Percentiles rank a stretch among this genome's conserved stretches.
Evolutionary conservation across 2,888 invertebrate species (phyloP).

Genomic region (Gymnoscelis rufifasciata): DNA sequence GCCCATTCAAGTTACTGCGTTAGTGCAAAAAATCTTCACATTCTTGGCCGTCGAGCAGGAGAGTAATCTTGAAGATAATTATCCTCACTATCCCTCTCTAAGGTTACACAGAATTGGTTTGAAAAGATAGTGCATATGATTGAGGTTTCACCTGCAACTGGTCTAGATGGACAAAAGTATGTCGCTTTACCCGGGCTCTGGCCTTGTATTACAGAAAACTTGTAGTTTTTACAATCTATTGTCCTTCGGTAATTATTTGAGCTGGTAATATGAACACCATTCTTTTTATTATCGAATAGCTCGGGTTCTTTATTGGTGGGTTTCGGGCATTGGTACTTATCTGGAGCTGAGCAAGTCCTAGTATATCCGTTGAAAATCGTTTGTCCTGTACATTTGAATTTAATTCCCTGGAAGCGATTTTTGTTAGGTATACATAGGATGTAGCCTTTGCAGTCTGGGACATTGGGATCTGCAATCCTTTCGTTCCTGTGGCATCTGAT

Average conservation of each 20-base stretch:
- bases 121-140: conserved; percentile 68
- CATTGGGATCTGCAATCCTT: conserved; percentile 62
- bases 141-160: conserved; percentile 46
- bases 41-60: conserved; percentile 54
- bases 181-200: conserved; percentile 50
- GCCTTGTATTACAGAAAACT: conserved; percentile 60
- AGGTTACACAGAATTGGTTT: conserved; percentile 63
- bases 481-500: conserved; percentile 60
- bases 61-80: conserved; percentile 49
- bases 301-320: conserved; percentile 41
- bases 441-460: conserved; percentile 68
- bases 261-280: conserved; percentile 25
- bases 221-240: conserved; percentile 70
- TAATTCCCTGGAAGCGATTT: conserved; percentile 66
- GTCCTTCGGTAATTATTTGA: conserved; percentile 17
- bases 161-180: conserved; percentile 63
- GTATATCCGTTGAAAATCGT: conserved; percentile 66
- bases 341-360: conserved; percentile 60
- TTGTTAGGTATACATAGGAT: conserved; percentile 68
- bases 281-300: conserved; percentile 41
- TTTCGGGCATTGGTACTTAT: conserved; percentile 60
- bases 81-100: conserved; percentile 58
- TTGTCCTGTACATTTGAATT: conserved; percentile 65
- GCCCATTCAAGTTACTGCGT: conserved; percentile 9
- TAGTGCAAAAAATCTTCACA: conserved; percentile 1